Conservation (phyloP, 2,888 invertebrate species). For the Pandemis cinnamomeana region DNA sequence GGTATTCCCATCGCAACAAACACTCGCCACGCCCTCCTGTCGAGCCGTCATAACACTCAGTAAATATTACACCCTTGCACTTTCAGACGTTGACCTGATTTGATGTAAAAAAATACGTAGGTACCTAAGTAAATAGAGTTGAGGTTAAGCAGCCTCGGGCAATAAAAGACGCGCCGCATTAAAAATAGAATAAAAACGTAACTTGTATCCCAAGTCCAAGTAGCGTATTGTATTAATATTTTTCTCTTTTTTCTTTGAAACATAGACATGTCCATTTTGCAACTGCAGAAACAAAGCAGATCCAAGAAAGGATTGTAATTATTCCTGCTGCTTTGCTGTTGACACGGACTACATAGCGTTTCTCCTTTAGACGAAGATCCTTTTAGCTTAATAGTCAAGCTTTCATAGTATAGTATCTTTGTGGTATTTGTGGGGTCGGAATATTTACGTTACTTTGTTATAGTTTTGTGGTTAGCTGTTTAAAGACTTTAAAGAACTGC, state of each 20-base stretch:
- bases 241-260: conserved; percentile 4
- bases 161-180: not conserved
- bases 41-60: conserved; percentile 28
- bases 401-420: conserved; percentile 53
- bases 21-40: conserved; percentile 24
- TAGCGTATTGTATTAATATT: not conserved
- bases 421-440: conserved; percentile 47
- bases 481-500: not conserved
- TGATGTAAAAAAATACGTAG: not conserved
- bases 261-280: conserved; percentile 19
- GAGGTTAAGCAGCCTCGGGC: not conserved
- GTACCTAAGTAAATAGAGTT: not conserved
- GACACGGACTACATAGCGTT: conserved; percentile 52
- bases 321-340: conserved; percentile 52
- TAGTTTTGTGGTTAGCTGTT: conserved; percentile 36
- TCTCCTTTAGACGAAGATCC: conserved; percentile 29
- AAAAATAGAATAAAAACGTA: not conserved
- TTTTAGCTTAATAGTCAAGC: conserved; percentile 29
- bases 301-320: conserved; percentile 45
- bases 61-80: conserved; percentile 20
- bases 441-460: conserved; percentile 49
- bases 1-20: conserved; percentile 27
- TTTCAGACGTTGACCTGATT: not conserved
- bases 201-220: not conserved
- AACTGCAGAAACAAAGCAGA: conserved; percentile 30